Conservation (phyloP, 64 coral and sea anemone species). For the Acropora yongei region DNA sequence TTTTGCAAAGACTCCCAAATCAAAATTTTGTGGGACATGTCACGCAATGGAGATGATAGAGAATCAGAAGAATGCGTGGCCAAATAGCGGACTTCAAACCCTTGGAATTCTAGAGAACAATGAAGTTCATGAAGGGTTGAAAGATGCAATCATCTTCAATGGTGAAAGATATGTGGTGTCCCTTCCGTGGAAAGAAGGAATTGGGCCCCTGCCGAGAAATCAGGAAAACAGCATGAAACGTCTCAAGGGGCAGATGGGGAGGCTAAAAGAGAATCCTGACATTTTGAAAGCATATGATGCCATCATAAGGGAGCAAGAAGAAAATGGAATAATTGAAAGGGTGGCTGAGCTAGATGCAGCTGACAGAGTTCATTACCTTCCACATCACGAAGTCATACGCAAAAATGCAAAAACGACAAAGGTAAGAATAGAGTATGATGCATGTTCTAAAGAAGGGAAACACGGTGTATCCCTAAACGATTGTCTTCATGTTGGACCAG, state of each 20-base stretch:
- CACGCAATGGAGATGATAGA: too few relatives aligned
- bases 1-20: neutral
- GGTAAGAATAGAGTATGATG: slow-evolving; percentile 34
- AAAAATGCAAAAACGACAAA: slow-evolving; percentile 6
- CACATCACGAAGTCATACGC: slow-evolving; percentile 13
- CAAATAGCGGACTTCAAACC: slow-evolving; percentile 27
- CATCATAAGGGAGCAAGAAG: slow-evolving; percentile 5
- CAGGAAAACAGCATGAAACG: slow-evolving; percentile 7
- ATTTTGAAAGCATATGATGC: slow-evolving; percentile 13
- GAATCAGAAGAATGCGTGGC: neutral
- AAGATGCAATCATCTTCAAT: too few relatives aligned
- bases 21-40: neutral
- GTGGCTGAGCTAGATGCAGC: neutral
- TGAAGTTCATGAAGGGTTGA: slow-evolving; percentile 27
- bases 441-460: neutral
- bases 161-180: slow-evolving; percentile 4
- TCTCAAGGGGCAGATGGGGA: slow-evolving; percentile 2
- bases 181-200: slow-evolving; percentile 42
- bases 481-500: too few relatives aligned
- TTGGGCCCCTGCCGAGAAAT: neutral
- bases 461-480: too few relatives aligned
- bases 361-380: slow-evolving; percentile 21
- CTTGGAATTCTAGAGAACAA: neutral
- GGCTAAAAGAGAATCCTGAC: slow-evolving; percentile 10
- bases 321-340: slow-evolving; percentile 12